Conservation (phyloP, 1,140 invertebrate genomes). For the Drosophila nigromelanica region DNA sequence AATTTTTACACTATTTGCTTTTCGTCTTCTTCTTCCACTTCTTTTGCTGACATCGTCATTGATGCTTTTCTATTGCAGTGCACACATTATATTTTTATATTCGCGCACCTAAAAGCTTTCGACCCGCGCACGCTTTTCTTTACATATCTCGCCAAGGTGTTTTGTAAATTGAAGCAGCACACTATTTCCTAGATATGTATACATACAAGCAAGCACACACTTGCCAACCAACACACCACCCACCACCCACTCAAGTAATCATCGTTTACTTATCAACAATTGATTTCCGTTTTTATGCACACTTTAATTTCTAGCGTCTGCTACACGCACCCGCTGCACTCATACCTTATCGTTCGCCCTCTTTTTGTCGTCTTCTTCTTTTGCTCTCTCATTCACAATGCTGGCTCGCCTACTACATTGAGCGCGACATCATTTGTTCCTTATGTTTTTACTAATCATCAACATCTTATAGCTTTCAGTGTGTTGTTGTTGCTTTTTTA, state of each 20-base stretch:
- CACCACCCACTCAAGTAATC: slow-evolving; percentile 5
- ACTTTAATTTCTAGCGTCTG: slow-evolving; percentile 18
- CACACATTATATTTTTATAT: slow-evolving; percentile 9
- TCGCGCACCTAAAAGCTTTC: background rate
- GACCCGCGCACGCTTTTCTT: background rate
- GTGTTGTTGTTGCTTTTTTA: slow-evolving; percentile 1
- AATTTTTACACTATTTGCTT: slow-evolving; percentile 63
- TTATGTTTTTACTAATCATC: slow-evolving; percentile 27
- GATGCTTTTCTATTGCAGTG: slow-evolving; percentile 3
- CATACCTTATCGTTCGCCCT: background rate
- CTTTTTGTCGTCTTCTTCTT: background rate
- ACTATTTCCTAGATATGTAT: slow-evolving; percentile 7
- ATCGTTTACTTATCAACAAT: slow-evolving; percentile 37
- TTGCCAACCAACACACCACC: slow-evolving; percentile 21
- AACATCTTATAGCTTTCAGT: slow-evolving; percentile 26
- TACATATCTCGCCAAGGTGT: slow-evolving; percentile 21
- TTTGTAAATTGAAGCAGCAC: slow-evolving; percentile 15
- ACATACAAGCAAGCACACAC: slow-evolving; percentile 4
- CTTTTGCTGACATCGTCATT: slow-evolving; percentile 3
- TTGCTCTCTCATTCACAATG: background rate
- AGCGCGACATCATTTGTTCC: background rate
- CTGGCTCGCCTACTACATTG: background rate
- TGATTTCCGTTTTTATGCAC: slow-evolving; percentile 42
- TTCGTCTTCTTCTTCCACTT: slow-evolving; percentile 19
- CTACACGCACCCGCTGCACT: slow-evolving; percentile 3